phyloP scores from a whole-genome alignment of 2,888 invertebrate species.

The Cerastis leucographa region DNA sequence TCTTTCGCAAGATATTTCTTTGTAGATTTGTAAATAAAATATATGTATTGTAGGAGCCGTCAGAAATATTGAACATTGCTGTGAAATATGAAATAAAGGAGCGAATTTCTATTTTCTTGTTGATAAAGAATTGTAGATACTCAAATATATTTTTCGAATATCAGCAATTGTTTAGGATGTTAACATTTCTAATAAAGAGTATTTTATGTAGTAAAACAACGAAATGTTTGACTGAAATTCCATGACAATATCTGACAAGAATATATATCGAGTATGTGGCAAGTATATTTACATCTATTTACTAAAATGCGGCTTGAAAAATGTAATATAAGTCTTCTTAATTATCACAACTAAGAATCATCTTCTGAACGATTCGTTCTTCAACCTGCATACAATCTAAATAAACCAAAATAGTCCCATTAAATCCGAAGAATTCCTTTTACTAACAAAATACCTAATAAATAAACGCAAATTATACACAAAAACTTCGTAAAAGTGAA shows the following conservation, averaged over 20 bases:
- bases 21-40: conserved; percentile 45
- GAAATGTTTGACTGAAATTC: background rate
- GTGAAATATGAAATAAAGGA: conserved; percentile 37
- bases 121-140: background rate
- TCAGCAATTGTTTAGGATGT: background rate
- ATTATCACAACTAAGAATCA: background rate
- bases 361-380: background rate
- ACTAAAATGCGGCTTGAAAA: background rate
- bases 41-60: conserved; percentile 26
- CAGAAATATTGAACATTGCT: conserved; percentile 24
- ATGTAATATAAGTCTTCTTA: background rate
- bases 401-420: background rate
- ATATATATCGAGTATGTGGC: background rate
- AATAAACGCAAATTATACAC: conserved; percentile 21
- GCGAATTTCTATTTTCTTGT: conserved; percentile 16
- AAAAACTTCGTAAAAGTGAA: background rate
- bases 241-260: background rate
- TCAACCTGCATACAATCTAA: background rate
- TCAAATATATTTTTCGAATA: background rate
- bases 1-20: conserved; percentile 40
- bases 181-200: background rate
- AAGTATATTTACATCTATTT: background rate
- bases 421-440: conserved; percentile 17
- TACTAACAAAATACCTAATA: conserved; percentile 17
- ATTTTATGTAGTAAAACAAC: background rate